Base-by-base conservation (phyloP, 2,888 invertebrate species). In the Nomada hirtipes region DNA sequence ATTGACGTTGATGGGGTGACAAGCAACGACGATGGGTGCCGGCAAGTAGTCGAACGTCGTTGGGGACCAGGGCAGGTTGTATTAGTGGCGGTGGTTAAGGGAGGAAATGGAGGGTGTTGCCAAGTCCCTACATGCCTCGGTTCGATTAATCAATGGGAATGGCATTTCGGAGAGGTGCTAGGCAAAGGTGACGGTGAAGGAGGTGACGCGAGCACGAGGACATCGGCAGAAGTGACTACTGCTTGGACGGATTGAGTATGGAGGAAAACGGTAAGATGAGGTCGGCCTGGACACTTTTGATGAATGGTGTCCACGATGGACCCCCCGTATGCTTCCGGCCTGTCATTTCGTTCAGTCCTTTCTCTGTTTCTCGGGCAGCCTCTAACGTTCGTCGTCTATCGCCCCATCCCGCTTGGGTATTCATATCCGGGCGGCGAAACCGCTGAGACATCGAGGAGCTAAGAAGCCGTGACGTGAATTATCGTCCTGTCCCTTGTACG, bases 121-220 rank as follows among this genome's bases (percentile, higher is more conserved):
- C 90, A 88, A 92, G 92, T 92, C 91, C 83, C 90, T 90, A 92
- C 92, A 92, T 92, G 92, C 90, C 89, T 90, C 86, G 90, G 89
- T 89, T 91, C 92, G 92, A 92, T 93, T 92, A 93, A 93, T 92
- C 92, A 92, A 92, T 92, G 91, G 90, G 88, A 89, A 91, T 91
- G 90, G 89, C 89, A 90, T 90, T 90, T 90, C 84, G 85, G 88
- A 89, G 90, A 88, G 89, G 89, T 81, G 88, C 76, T 86, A 87
- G 87, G 85, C 86, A 83, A 86, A 86, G 86, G 87, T 88, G 88
- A 90, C 86, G 84, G 82, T 79, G 74, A 83, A 88, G 90, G 82
- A 89, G 85, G 85, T 79, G 86, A 83, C 86, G 78, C 78, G 82
- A 55, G 82, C 86, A 86, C 86, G 89, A 87, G 84, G 86, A 88